phyloP scores from a whole-genome alignment of 1,140 invertebrate species.

The Capitella teleta region DNA sequence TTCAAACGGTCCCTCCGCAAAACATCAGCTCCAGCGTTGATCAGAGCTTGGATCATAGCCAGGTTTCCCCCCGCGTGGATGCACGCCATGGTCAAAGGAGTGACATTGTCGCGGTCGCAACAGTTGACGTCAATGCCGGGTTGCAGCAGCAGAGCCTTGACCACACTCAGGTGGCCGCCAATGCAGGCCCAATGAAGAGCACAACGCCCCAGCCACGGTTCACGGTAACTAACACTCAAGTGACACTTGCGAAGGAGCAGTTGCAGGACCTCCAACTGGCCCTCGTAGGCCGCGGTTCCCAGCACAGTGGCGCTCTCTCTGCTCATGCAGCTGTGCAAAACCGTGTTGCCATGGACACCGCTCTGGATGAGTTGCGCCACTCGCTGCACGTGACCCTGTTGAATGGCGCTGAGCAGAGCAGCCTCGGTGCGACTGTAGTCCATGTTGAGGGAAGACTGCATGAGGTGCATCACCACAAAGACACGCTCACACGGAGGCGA shows the following conservation, averaged over 20 bases:
- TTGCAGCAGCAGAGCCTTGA: constrained; percentile 13
- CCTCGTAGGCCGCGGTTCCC: constrained; percentile 18
- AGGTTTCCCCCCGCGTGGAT: constrained; percentile 16
- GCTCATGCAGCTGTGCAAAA: constrained; percentile 16
- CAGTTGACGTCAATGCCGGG: constrained; percentile 19
- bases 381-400: constrained; percentile 16
- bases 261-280: constrained; percentile 20
- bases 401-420: constrained; percentile 19
- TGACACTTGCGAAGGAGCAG: constrained; percentile 17
- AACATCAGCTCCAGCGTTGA: constrained; percentile 20
- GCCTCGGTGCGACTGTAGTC: no score
- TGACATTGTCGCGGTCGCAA: constrained; percentile 23
- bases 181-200: constrained; percentile 26
- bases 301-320: constrained; percentile 21
- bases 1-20: constrained; percentile 17
- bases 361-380: constrained; percentile 19
- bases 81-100: constrained; percentile 21
- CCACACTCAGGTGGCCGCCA: constrained; percentile 14
- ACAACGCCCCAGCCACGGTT: constrained; percentile 17
- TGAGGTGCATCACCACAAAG: no score
- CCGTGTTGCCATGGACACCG: constrained; percentile 19
- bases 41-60: constrained; percentile 16
- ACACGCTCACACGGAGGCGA: no score
- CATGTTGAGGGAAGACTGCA: no score
- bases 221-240: constrained; percentile 19